A percentile compares a stretch with the other conserved stretches of the same genome.
phyloP scores from a whole-genome alignment of 2,113 vertebrate genomes.

The Phaethornis superciliosus region DNA sequence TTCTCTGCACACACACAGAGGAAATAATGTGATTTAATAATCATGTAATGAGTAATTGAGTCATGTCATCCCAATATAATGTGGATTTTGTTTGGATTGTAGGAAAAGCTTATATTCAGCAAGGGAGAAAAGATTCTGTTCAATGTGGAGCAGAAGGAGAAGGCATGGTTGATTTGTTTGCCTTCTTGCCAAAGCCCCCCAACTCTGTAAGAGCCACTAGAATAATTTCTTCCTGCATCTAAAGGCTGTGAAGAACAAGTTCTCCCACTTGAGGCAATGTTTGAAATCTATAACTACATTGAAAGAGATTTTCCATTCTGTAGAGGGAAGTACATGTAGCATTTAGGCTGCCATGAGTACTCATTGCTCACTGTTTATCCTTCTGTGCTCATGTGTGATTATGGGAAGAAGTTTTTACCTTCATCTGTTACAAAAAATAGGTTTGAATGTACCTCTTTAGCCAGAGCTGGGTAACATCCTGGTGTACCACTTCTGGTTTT shows the following conservation, averaged over 20 bases:
- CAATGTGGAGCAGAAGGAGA: background rate
- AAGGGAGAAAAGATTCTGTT: background rate
- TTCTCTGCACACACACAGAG: background rate
- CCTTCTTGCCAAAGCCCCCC: background rate
- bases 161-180: background rate
- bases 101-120: background rate
- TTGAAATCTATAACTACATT: background rate
- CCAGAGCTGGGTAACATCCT: background rate
- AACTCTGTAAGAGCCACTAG: background rate
- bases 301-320: background rate
- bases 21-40: background rate
- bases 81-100: background rate
- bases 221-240: background rate
- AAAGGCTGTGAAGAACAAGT: background rate
- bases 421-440: background rate
- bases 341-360: background rate
- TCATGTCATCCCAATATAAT: background rate
- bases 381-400: background rate
- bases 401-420: background rate
- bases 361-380: background rate
- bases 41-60: background rate
- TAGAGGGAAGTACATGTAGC: background rate
- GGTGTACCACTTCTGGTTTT: background rate
- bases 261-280: background rate
- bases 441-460: background rate